phyloP scores from a whole-genome alignment of 1,140 invertebrate species.

The Drosophila arizonae region DNA sequence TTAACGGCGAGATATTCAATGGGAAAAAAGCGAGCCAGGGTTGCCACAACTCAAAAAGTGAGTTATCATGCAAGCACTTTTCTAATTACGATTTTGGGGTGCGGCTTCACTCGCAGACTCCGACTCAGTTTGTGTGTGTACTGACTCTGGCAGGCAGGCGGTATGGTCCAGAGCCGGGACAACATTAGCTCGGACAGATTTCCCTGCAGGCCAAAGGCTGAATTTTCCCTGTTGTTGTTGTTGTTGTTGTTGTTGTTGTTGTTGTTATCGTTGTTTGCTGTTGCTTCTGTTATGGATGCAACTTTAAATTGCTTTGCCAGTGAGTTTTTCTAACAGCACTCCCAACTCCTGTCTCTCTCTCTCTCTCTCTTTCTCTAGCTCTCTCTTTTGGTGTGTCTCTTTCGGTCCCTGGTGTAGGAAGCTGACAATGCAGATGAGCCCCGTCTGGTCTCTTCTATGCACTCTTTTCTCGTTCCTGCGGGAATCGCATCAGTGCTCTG shows the following conservation, averaged over 20 bases:
- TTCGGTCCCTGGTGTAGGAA: slow-evolving; percentile 4
- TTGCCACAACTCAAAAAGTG: slow-evolving; percentile 51
- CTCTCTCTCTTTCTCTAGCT: background rate
- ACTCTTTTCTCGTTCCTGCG: slow-evolving; percentile 56
- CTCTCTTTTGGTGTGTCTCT: background rate
- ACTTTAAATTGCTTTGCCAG: slow-evolving; percentile 77
- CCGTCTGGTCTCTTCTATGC: slow-evolving; percentile 25
- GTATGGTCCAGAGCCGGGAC: slow-evolving; percentile 24
- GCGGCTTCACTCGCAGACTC: background rate
- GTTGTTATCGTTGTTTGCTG: slow-evolving; percentile 44
- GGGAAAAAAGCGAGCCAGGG: slow-evolving; percentile 2
- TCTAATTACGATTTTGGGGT: slow-evolving; percentile 70
- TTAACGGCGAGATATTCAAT: slow-evolving; percentile 65
- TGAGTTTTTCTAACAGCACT: slow-evolving; percentile 68
- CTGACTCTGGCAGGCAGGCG: background rate
- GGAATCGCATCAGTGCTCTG: slow-evolving; percentile 77
- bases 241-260: slow-evolving; percentile 25
- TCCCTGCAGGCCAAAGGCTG: slow-evolving; percentile 66
- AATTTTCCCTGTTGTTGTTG: background rate
- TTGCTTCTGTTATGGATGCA: slow-evolving; percentile 76
- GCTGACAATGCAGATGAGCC: slow-evolving; percentile 71
- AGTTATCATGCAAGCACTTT: slow-evolving; percentile 78
- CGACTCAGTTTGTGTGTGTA: slow-evolving; percentile 21
- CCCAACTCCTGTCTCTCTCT: background rate
- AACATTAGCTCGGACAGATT: slow-evolving; percentile 75